Evolutionary conservation across 2,888 invertebrate species (phyloP).

Genomic region (Callinectes sapidus): DNA sequence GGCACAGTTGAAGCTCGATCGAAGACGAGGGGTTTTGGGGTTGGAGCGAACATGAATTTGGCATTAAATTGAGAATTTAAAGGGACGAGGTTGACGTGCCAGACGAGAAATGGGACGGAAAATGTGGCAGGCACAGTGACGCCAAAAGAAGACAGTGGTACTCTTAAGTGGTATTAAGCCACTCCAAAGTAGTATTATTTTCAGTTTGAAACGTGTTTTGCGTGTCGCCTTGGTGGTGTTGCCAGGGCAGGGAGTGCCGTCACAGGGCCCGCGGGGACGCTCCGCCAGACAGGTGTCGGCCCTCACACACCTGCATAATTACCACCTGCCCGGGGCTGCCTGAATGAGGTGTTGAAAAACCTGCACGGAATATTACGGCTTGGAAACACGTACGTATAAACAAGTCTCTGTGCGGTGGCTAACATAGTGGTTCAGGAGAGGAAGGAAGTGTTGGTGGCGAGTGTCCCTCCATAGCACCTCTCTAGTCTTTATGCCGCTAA

Average conservation of each 20-base stretch:
- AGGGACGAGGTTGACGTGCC: slow-evolving; percentile 5
- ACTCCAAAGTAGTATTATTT: not conserved
- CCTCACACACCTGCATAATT: slow-evolving; percentile 37
- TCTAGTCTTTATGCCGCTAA: not conserved
- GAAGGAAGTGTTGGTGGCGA: not conserved
- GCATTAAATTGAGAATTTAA: slow-evolving; percentile 18
- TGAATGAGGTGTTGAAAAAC: slow-evolving; percentile 14
- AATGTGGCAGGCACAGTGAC: slow-evolving; percentile 1
- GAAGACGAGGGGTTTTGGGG: slow-evolving; percentile 22
- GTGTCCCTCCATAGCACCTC: not conserved
- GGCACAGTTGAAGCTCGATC: not conserved
- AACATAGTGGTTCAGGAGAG: not conserved
- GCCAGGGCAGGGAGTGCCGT: not conserved
- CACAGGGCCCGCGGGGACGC: not conserved
- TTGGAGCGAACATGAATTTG: not conserved
- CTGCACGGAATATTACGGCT: not conserved
- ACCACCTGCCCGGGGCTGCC: slow-evolving; percentile 11
- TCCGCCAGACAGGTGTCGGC: slow-evolving; percentile 20
- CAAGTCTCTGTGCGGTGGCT: not conserved
- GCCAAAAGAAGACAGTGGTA: not conserved
- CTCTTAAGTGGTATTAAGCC: not conserved
- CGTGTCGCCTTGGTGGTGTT: slow-evolving; percentile 15
- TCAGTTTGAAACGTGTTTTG: not conserved
- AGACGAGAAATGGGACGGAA: not conserved
- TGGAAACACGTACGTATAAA: slow-evolving; percentile 27